Evolutionary conservation across 2,888 invertebrate species (phyloP).

Genomic region (Phengaris arion): DNA sequence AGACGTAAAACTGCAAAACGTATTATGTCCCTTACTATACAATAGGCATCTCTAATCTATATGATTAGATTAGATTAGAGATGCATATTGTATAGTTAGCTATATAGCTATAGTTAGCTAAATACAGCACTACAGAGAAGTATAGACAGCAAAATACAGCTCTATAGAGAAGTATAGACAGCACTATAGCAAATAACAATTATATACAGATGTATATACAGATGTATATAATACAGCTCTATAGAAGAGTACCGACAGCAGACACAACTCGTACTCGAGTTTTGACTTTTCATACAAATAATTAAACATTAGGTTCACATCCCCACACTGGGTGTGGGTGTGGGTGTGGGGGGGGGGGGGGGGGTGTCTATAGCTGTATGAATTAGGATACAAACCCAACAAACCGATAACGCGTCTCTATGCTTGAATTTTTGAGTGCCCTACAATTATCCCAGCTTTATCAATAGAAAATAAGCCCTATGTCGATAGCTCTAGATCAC

Average conservation of each 20-base stretch:
- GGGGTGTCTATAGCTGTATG: too few species aligned
- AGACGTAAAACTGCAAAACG: too few species aligned
- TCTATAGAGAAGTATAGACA: not conserved
- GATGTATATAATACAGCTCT: too few species aligned
- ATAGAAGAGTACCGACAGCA: not conserved
- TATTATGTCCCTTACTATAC: too few species aligned
- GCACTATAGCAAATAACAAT: not conserved
- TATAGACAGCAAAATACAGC: too few species aligned
- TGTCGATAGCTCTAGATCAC: not conserved
- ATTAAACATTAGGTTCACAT: not conserved
- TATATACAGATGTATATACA: too few species aligned
- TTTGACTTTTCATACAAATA: not conserved
- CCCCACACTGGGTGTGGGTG: not conserved
- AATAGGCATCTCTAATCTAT: too few species aligned
- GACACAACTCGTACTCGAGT: not conserved
- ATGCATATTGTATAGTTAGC: too few species aligned
- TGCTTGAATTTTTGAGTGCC: conserved; percentile 14
- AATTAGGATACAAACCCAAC: not conserved
- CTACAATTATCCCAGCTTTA: not conserved
- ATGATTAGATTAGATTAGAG: too few species aligned
- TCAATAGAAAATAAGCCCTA: not conserved
- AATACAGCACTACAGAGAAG: too few species aligned
- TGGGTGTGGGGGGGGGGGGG: too few species aligned
- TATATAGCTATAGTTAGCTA: too few species aligned
- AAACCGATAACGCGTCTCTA: not conserved